Base-by-base conservation (phyloP, 2,113 vertebrate genomes). In the Cyrtonyx montezumae region DNA sequence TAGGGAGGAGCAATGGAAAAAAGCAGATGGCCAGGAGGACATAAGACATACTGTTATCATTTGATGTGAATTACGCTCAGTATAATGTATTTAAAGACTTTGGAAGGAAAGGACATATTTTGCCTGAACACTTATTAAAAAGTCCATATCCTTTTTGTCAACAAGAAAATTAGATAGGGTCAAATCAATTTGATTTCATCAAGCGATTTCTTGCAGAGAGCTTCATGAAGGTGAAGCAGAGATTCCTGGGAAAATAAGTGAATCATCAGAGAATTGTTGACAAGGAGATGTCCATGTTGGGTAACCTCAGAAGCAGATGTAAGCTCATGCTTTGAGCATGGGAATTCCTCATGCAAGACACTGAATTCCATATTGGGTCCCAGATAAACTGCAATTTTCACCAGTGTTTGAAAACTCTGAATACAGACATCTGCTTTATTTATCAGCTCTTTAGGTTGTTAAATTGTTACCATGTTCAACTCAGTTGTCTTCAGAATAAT, bases 51-150 rank as follows among this genome's bases (percentile, higher is more conserved):
- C 76, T 80, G 66, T 68, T 37, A 88, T 94, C 81, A 58, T 74
- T 95, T 90, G 84, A 84, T 61, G 85, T 79, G 85, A 95, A 89
- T 96, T 88, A 93, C 48, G 93, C 51, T 90, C 49, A 58, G 46
- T 65, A 65, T 84, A 51, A 87, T 92, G 13, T 68, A 66, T 94
- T 75, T 28, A 79, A 79, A 76, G 22, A 36, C 13, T 48, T 95
- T 84, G 51, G 79, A 94, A 91, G 42, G 78, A 78, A 89, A 93
- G 71, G 51, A 49, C 66, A 95, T 55, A 21, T 61, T 16, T 79
- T 91, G 7, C 30, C 59, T 42, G 84, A 77, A 30, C 51, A 53
- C 74, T 95, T 87, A 83, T 82, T 79, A 77, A 91, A 71, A 92
- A 93, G 94, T 82, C 70, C 67, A 61, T 77, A 13, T n/a, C 8